phyloP scores from a whole-genome alignment of 2,113 vertebrate species.

The Hippocampus mohnikei region DNA sequence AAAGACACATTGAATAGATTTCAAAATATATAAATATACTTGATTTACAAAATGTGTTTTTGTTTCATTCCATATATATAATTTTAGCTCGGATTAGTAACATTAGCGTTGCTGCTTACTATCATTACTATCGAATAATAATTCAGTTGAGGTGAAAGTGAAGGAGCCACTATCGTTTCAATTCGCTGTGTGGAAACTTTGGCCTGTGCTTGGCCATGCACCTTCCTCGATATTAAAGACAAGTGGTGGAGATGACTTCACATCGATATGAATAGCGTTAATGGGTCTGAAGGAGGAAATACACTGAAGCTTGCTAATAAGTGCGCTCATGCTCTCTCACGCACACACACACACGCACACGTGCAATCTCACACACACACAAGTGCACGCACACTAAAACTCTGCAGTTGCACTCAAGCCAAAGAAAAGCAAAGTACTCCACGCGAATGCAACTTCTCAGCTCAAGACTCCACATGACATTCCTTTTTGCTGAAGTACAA shows the following conservation, averaged over 20 bases:
- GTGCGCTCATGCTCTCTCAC: conserved; percentile 32
- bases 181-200: background rate
- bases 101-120: too few relatives aligned
- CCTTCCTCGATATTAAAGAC: background rate
- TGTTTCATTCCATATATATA: too few relatives aligned
- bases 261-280: conserved; percentile 51
- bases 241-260: conserved; percentile 22
- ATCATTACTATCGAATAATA: background rate
- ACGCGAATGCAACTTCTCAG: conserved; percentile 19
- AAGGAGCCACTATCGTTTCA: background rate
- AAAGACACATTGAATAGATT: background rate
- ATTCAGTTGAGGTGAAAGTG: background rate
- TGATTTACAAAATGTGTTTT: too few relatives aligned
- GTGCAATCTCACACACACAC: background rate
- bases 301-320: conserved; percentile 29
- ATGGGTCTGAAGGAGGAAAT: conserved; percentile 43
- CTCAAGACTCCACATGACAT: background rate
- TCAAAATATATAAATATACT: too few relatives aligned
- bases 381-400: conserved; percentile 24
- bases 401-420: conserved; percentile 36
- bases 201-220: background rate
- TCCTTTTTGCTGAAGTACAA: background rate
- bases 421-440: conserved; percentile 16
- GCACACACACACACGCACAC: conserved; percentile 1
- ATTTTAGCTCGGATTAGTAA: too few relatives aligned